Base-by-base conservation (phyloP, 2,888 invertebrate species). In the Sturmia bella region DNA sequence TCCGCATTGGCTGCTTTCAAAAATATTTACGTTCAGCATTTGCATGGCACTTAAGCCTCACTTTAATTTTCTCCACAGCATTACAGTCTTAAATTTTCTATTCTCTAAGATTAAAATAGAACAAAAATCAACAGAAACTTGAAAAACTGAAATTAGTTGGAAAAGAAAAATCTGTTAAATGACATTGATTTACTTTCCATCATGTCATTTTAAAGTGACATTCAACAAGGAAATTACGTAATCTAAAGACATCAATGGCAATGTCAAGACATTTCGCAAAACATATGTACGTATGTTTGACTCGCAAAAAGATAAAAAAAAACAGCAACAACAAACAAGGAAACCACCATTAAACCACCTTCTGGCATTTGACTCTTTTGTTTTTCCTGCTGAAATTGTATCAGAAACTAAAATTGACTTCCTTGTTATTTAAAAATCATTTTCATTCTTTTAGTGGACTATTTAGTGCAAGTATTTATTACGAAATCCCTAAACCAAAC, bases 161-260 rank as follows among this genome's bases (percentile, higher is more conserved):
- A 27, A 64, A 57, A 13, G 17, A 66, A 37, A 45, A 66, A 32
- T 66, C 72, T 24, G 45, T 72, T 56, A 72, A 61, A 59, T 78
- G 78, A 75, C 82, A 78, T 70, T 82, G 82, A 82, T 82, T 82
- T 82, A 82, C 82, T 82, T 70, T 52, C 64, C 59, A 48, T 59
- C 59, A 48, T 59, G 70, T 78, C 82, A 78, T 50, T 78, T 52
- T 27, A 54, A 66, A 52, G 68, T 82, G 82, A 82, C 82, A 75
- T 74, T 72, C 13, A 37, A 78, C 78, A 82, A 82, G 82, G 82
- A 82, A 82, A 82, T 82, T 82, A 78, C 74, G 78, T 39, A 82
- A 78, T 82, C 70, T 66, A 61, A 75, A 70, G 69, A 70, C 74
- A 70, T 74, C 78, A 56, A 66, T 64, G 43, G 32, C 48, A 61